Base-by-base conservation (phyloP, 2,113 vertebrate genomes). In the Vulpes lagopus region DNA sequence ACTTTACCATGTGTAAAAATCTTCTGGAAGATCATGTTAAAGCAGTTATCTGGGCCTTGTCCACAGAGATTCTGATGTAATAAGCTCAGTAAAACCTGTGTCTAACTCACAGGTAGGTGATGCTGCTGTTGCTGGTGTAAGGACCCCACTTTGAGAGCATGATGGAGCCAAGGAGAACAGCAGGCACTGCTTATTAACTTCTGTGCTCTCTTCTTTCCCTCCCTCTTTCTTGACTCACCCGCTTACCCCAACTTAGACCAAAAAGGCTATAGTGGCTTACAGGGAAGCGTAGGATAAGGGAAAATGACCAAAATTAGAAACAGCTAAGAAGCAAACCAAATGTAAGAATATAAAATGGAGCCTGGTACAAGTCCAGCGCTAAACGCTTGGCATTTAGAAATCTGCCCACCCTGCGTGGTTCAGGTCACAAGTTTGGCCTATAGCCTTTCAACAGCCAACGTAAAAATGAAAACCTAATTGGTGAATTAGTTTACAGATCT, bases 401-500 rank as follows among this genome's bases (percentile, higher is more conserved):
- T 82, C n/a, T 43, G 16, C 55, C 38, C 30, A 57, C 16, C 10
- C n/a, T 88, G 51, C 19, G 5, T 2, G 27, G 43, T 35, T 35
- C 3, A 5, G 38, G 23, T 30, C 57, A 80, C 32, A 35, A 69
- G 32, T 94, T 83, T 92, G 95, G 35, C 53, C 51, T 71, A 0
- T 10, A 84, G 23, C 30, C 73, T 87, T 86, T 74, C 69, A 79
- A 95, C 5, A 74, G 55, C 30, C 53, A 69, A 15, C 4, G 22
- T 60, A 9, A 81, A 67, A 97, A 91, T 64, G 79, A 92, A 95
- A 96, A 35, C 38, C 64, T 83, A 84, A 35, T 11, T 32, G 73
- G 74, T 85, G 43, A 79, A 90, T 94, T 82, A 51, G 79, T 80
- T 76, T 84, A 60, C 16, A 59, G 23, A 49, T 76, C 53, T 71